Evolutionary conservation across 2,888 invertebrate genomes (phyloP).

Genomic region (Platynereis dumerilii): DNA sequence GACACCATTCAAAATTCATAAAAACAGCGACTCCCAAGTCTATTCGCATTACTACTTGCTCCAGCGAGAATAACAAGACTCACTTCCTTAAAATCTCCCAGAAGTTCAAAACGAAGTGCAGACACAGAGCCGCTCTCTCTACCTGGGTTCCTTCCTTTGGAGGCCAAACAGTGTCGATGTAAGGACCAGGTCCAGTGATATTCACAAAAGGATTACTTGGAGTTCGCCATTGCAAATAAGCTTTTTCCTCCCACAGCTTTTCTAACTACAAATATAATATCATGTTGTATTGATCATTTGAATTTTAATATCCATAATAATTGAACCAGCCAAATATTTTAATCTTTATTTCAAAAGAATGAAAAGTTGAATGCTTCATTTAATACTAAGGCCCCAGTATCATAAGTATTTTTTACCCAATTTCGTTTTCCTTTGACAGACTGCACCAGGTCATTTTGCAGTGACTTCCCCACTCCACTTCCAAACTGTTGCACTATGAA

Average conservation of each 20-base stretch:
- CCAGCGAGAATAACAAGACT: too few species aligned
- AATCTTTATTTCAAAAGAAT: too few species aligned
- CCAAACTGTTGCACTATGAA: slow-evolving; percentile 66
- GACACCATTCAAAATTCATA: too few species aligned
- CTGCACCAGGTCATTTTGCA: slow-evolving; percentile 65
- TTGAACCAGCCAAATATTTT: too few species aligned
- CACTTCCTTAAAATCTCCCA: slow-evolving; percentile 66
- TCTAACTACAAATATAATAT: slow-evolving; percentile 58
- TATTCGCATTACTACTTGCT: too few species aligned
- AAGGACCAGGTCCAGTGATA: slow-evolving; percentile 63
- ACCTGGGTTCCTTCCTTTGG: slow-evolving; percentile 50
- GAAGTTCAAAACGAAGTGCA: slow-evolving; percentile 63
- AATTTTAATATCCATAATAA: too few species aligned
- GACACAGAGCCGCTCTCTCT: slow-evolving; percentile 55
- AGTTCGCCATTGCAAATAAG: slow-evolving; percentile 66
- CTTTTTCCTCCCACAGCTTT: slow-evolving; percentile 70
- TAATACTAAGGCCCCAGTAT: not conserved
- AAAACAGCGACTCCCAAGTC: too few species aligned
- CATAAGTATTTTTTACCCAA: slow-evolving; percentile 67
- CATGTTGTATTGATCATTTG: too few species aligned
- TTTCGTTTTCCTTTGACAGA: slow-evolving; percentile 66
- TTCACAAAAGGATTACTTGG: slow-evolving; percentile 67
- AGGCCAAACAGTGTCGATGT: slow-evolving; percentile 48
- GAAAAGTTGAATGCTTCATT: too few species aligned
- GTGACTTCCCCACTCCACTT: slow-evolving; percentile 65